Base-by-base conservation (phyloP, 2,888 invertebrate species). In the Seira ritae region DNA sequence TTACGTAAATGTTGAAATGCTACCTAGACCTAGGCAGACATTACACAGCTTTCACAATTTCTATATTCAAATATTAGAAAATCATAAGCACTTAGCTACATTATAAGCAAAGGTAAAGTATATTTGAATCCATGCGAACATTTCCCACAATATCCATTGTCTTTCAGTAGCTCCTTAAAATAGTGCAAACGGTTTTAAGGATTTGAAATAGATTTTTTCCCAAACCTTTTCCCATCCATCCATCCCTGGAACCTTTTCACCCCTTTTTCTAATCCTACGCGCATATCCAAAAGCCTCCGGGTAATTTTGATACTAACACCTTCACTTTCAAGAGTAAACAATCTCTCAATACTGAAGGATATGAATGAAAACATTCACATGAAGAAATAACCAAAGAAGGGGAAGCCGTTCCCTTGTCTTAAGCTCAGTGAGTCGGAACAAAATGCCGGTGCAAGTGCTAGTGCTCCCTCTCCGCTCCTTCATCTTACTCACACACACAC, bases 241-340 rank as follows among this genome's bases (percentile, higher is more conserved):
- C 42, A 4, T 50, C 50, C 50, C 17, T 50, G 15, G 17, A 12
- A 50, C 50, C 50, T 15, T 50, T 50, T 50, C 50, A 12, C 50
- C 69, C 23, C 24, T 20, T 71, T 62, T 31, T 68, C 20, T 17
- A 23, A 37, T 31, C 15, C 23, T 3, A 55, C 42, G 50, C 17
- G 50, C 50, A 50, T 50, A 50, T 50, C 15, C 62, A 70, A 67
- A 75, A 24, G 72, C 82, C 82, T 77, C 72, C 67, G 73, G 82
- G 82, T 82, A 82, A 82, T 73, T 82, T 72, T 82, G 80, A 66
- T 42, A 76, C 81, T 72, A 82, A 77, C 82, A 82, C 83, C 78
- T 83, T 83, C 74, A 69, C 62, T 73, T 77, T 24, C 17, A 23
- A 73, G 83, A 72, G 83, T 83, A 83, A 83, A 83, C 83, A 83